A percentile compares a stretch with the other conserved stretches of the same genome.
Evolutionary conservation across 2,888 invertebrate species (phyloP).

Genomic region (Chymomyza caudatula): DNA sequence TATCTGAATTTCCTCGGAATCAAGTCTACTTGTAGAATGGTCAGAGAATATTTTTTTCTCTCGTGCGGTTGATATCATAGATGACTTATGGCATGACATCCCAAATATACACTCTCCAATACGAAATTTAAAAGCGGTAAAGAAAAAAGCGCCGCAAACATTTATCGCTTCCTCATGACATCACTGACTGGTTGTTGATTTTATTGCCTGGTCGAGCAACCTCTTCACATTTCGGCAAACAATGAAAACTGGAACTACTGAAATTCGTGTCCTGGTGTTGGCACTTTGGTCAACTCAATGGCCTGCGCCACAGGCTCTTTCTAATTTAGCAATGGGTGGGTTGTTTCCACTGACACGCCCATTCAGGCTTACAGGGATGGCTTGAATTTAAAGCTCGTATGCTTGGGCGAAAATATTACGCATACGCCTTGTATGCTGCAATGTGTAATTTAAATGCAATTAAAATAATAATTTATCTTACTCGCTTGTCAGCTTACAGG

Average conservation of each 20-base stretch:
- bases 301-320: slow-evolving; percentile 30
- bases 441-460: slow-evolving; percentile 69
- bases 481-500: slow-evolving; percentile 54
- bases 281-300: slow-evolving; percentile 2
- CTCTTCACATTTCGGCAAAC: neutral
- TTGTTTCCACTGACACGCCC: slow-evolving; percentile 26
- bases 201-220: neutral
- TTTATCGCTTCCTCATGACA: neutral
- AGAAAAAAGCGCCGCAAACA: neutral
- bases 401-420: neutral
- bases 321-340: slow-evolving; percentile 57
- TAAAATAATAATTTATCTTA: slow-evolving; percentile 73
- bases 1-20: too few species aligned
- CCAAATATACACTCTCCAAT: neutral
- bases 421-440: slow-evolving; percentile 30
- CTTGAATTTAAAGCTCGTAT: slow-evolving; percentile 19
- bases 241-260: neutral
- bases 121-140: neutral
- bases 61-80: too few species aligned
- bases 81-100: slow-evolving; percentile 6
- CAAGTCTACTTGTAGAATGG: too few species aligned
- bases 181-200: neutral
- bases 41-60: too few species aligned
- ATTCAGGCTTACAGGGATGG: slow-evolving; percentile 20
- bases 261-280: neutral